Conservation (phyloP, 2,888 invertebrate genomes). For the Volucella inanis region DNA sequence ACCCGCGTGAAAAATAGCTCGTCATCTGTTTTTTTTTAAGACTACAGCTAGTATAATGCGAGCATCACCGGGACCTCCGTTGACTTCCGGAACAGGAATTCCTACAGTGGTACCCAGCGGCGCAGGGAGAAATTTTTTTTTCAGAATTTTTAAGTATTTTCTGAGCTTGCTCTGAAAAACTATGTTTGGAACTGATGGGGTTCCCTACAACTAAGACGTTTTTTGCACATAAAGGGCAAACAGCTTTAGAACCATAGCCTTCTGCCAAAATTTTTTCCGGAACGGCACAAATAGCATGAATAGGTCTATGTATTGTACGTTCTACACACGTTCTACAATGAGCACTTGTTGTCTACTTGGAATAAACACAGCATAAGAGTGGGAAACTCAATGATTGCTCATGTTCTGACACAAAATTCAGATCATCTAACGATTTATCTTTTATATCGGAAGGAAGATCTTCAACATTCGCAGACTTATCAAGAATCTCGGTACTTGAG, state of each 20-base stretch:
- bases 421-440: constrained; percentile 7
- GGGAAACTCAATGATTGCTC: constrained; percentile 8
- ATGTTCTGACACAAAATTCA: neutral
- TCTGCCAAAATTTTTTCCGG: neutral
- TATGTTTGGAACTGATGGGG: neutral
- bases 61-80: neutral
- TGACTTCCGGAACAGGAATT: neutral
- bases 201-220: neutral
- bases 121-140: constrained; percentile 1
- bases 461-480: no score
- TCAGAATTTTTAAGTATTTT: neutral
- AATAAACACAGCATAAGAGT: constrained; percentile 6
- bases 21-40: neutral
- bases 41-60: constrained; percentile 3
- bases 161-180: neutral
- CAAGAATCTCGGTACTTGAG: no score
- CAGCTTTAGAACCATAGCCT: no score
- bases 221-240: neutral
- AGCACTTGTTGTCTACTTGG: neutral
- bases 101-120: neutral
- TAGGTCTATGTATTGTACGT: no score
- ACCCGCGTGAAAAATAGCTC: no score
- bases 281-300: constrained; percentile 3
- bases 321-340: constrained; percentile 2
- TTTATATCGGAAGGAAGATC: no score